Percentiles rank a stretch among this genome's conserved stretches.
Evolutionary conservation across 2,797 vertebrate species (phyloP).

Genomic region (Tapera naevia): DNA sequence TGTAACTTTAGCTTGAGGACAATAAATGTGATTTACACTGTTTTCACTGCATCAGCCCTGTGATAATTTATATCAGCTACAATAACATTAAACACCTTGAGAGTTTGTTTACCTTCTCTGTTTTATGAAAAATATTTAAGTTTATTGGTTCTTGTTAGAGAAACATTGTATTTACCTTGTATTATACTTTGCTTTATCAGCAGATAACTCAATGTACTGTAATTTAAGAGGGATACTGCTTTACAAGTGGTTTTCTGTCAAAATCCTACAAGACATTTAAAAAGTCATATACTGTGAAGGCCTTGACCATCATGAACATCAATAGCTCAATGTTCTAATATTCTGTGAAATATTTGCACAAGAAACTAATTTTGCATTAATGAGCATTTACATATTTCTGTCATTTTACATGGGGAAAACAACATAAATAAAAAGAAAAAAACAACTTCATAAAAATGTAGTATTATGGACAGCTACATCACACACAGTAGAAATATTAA

Average conservation of each 20-base stretch:
- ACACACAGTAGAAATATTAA: neutral
- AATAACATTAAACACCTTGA: neutral
- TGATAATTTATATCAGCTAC: neutral
- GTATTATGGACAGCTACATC: neutral
- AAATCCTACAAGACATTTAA: neutral
- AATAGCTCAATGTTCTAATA: neutral
- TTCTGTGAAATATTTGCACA: neutral
- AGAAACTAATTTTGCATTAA: neutral
- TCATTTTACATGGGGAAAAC: neutral
- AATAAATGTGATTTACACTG: neutral
- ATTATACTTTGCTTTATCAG: neutral
- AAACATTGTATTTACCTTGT: neutral
- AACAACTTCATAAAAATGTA: neutral
- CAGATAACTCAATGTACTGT: neutral
- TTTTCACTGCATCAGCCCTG: neutral
- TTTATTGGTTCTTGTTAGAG: neutral
- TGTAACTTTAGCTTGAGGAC: neutral
- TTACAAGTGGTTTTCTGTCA: neutral
- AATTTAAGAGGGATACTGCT: neutral
- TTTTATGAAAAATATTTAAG: neutral
- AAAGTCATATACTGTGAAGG: neutral
- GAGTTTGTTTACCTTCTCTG: neutral
- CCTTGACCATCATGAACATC: neutral
- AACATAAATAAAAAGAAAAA: neutral
- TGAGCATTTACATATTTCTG: neutral